phyloP scores from a whole-genome alignment of 2,113 vertebrate species.

The Callaeas wilsoni region DNA sequence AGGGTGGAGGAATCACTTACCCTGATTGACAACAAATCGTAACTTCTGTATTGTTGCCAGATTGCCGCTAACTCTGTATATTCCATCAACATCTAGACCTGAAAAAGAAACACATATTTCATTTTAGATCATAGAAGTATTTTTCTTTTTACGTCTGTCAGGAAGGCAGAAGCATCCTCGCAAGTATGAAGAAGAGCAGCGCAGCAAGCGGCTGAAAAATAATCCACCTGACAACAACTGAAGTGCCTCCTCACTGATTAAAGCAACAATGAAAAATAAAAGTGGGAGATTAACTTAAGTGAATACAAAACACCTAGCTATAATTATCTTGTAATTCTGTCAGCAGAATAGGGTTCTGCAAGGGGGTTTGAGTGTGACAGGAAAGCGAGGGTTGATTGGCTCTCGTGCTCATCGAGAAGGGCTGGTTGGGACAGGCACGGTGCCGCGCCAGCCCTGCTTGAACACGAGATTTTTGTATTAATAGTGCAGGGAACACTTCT shows the following conservation, averaged over 20 bases:
- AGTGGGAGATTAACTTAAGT: conserved; percentile 23
- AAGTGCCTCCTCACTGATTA: conserved; percentile 9
- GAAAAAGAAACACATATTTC: conserved; percentile 68
- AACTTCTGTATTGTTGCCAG: conserved; percentile 89
- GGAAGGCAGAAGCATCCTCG: conserved; percentile 23
- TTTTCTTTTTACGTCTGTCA: conserved; percentile 47
- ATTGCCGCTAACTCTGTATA: conserved; percentile 91
- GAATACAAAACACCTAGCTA: conserved; percentile 43
- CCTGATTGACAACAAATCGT: conserved; percentile 87
- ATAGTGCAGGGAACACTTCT: neutral
- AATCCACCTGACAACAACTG: conserved; percentile 46
- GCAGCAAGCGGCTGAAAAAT: conserved; percentile 6
- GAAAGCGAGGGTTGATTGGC: neutral
- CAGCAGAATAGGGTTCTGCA: neutral
- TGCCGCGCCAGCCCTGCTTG: neutral
- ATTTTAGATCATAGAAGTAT: conserved; percentile 49
- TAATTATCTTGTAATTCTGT: conserved; percentile 55
- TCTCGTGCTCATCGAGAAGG: neutral
- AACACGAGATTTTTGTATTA: neutral
- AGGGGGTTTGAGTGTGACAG: neutral
- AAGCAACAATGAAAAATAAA: conserved; percentile 6
- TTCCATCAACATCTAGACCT: conserved; percentile 86
- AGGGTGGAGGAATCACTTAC: conserved; percentile 75
- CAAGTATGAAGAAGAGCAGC: neutral
- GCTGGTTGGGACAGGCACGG: rapidly evolving